Evolutionary conservation across 64 coral and sea anemone species (phyloP).

Genomic region (Montipora cactus): DNA sequence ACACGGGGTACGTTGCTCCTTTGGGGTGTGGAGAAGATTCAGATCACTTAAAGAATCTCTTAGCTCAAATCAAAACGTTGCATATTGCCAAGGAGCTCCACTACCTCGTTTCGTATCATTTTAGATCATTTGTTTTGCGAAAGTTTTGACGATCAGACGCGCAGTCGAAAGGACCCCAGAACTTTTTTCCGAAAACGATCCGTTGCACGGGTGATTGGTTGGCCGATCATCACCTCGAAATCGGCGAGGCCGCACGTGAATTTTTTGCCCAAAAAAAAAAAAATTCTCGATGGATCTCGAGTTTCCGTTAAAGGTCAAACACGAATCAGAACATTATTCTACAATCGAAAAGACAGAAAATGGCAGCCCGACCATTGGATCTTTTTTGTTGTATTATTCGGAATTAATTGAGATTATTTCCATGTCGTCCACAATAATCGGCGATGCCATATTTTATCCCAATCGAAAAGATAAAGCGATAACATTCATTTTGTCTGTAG

Average conservation of each 20-base stretch:
- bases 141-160: too few species aligned
- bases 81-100: not conserved
- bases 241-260: not conserved
- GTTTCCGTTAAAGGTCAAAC: not conserved
- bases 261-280: not conserved
- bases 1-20: not conserved
- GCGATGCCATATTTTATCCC: not conserved
- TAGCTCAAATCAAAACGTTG: not conserved
- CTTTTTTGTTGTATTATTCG: not conserved
- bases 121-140: too few species aligned
- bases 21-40: not conserved
- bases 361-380: not conserved
- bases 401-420: not conserved
- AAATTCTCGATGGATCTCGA: not conserved
- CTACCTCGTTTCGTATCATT: too few species aligned
- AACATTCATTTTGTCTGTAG: not conserved
- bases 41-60: not conserved
- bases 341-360: not conserved
- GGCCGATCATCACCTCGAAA: not conserved
- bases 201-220: not conserved
- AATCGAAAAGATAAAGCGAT: not conserved
- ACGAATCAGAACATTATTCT: not conserved
- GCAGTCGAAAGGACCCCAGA: not conserved
- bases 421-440: not conserved
- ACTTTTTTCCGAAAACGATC: not conserved